Percentiles rank a stretch among this genome's conserved stretches.
These are phyloP conservation scores for Progne subis DNA, from an alignment of 2,113 vertebrate species.

Conservation along the genomic window DNA sequence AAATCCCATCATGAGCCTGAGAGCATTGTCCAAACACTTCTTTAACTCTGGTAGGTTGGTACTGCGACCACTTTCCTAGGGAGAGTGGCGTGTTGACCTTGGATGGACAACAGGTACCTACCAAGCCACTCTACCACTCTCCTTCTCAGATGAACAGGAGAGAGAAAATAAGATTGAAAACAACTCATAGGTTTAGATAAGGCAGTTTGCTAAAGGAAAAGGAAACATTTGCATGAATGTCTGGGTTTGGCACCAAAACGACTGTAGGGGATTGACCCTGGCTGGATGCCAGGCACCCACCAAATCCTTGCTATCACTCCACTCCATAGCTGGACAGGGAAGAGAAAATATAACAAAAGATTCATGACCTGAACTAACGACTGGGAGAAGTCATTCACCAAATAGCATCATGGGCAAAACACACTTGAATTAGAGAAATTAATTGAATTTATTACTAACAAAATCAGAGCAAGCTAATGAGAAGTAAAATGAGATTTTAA, in stretches of 20 bases:
- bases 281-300: neutral
- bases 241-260: neutral
- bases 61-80: neutral
- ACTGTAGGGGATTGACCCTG: neutral
- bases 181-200: neutral
- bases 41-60: neutral
- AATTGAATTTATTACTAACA: neutral
- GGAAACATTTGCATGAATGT: rapidly evolving
- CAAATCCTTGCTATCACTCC: neutral
- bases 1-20: neutral
- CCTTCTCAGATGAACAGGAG: neutral
- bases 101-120: neutral
- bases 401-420: neutral
- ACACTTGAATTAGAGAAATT: neutral
- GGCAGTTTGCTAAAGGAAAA: neutral
- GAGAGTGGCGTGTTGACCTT: neutral
- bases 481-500: neutral
- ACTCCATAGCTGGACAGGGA: neutral
- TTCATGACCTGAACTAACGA: neutral
- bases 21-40: neutral
- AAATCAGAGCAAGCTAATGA: neutral
- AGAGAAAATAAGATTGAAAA: neutral
- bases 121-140: neutral
- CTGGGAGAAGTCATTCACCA: neutral
- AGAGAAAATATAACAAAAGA: neutral